These are phyloP conservation scores for Halcyon senegalensis DNA, from an alignment of 2,113 vertebrate species.

Conservation along the genomic window DNA sequence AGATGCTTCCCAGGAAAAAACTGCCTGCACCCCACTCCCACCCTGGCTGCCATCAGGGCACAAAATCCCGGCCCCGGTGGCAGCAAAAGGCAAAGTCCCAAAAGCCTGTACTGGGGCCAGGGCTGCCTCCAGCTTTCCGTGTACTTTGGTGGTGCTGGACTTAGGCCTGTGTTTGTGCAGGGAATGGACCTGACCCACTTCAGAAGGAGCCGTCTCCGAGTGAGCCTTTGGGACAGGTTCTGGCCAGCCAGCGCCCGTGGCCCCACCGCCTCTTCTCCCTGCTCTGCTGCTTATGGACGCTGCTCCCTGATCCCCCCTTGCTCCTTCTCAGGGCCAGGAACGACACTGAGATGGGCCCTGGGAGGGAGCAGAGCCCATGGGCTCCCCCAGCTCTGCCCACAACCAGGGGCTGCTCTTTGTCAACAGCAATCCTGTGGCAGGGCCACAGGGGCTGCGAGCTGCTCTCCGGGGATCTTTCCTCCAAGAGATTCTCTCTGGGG, in stretches of 20 bases:
- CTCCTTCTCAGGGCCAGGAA: neutral
- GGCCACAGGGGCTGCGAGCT: neutral
- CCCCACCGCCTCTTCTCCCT: rapidly evolving
- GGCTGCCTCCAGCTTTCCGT: neutral
- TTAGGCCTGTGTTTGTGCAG: slow-evolving; percentile 24
- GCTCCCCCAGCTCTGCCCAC: neutral
- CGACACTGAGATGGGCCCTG: neutral
- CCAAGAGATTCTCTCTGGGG: neutral
- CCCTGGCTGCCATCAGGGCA: neutral
- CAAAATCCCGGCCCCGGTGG: rapidly evolving
- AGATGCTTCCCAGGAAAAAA: neutral
- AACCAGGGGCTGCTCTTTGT: neutral
- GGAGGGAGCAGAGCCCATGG: neutral
- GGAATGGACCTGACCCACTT: neutral
- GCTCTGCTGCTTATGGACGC: rapidly evolving
- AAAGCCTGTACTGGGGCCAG: neutral
- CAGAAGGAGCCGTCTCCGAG: neutral
- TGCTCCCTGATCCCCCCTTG: neutral
- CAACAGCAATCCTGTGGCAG: neutral
- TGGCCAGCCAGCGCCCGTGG: rapidly evolving
- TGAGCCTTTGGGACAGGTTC: neutral
- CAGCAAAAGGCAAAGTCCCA: slow-evolving; percentile 22
- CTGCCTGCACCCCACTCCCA: neutral
- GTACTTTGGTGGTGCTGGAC: slow-evolving; percentile 26
- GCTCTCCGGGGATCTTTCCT: neutral